Evolutionary conservation across 2,797 vertebrate species (phyloP).

Genomic region (Clarias platycephalus): DNA sequence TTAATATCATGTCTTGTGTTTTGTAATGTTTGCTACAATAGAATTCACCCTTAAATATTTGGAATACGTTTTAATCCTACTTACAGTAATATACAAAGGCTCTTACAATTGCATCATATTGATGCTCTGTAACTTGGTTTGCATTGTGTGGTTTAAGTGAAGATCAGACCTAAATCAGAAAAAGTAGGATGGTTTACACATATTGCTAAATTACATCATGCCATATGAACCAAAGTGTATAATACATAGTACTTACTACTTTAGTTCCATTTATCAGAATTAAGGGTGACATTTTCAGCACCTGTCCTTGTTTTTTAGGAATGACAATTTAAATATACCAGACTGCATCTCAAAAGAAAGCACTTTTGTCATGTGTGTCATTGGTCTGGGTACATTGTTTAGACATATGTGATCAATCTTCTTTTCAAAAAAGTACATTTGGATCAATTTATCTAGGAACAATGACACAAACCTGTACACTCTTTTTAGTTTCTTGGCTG

Average conservation of each 20-base stretch:
- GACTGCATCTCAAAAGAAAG: neutral
- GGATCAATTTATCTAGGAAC: conserved; percentile 27
- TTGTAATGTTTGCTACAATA: conserved; percentile 4
- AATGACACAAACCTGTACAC: conserved; percentile 44
- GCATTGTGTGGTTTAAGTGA: conserved; percentile 19
- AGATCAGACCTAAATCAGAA: conserved; percentile 26
- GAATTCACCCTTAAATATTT: conserved; percentile 19
- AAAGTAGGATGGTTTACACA: conserved; percentile 23
- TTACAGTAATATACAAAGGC: conserved; percentile 11
- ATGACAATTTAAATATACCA: neutral
- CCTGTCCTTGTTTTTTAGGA: neutral
- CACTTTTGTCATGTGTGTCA: conserved; percentile 38
- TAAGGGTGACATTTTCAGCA: conserved; percentile 23
- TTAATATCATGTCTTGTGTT: conserved; percentile 1
- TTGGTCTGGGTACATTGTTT: conserved; percentile 35
- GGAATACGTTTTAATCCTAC: neutral
- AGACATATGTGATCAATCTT: neutral
- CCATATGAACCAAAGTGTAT: conserved; percentile 12
- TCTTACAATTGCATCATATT: conserved; percentile 8
- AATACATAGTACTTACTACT: conserved; percentile 16
- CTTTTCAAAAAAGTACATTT: neutral
- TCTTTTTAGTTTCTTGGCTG: conserved; percentile 42
- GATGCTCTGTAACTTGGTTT: conserved; percentile 14
- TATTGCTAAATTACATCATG: conserved; percentile 33
- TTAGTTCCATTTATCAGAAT: conserved; percentile 7